Percentiles rank a stretch among this genome's conserved stretches.
Evolutionary conservation across 2,888 invertebrate species (phyloP).

Genomic region (Caenorhabditis sulstoni): DNA sequence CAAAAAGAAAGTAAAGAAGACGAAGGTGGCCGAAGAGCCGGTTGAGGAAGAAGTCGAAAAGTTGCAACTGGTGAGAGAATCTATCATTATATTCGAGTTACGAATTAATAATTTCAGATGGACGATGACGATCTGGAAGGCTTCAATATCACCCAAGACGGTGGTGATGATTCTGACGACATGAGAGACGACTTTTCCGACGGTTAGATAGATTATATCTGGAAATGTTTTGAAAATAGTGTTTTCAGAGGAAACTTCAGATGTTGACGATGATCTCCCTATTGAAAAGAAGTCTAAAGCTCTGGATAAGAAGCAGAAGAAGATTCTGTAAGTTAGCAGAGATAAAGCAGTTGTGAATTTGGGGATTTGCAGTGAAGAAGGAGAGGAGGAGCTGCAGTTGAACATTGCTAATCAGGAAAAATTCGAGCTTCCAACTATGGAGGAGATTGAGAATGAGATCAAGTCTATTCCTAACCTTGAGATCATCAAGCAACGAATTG

Average conservation of each 20-base stretch:
- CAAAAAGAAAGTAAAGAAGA: constrained; percentile 47
- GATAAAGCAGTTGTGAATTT: constrained; percentile 35
- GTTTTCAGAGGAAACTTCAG: constrained; percentile 35
- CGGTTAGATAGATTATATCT: constrained; percentile 1
- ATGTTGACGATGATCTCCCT: constrained; percentile 61
- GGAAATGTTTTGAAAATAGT: neutral
- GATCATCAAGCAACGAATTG: constrained; percentile 75
- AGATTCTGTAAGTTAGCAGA: constrained; percentile 19
- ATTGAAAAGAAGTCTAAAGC: constrained; percentile 70
- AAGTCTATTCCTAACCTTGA: constrained; percentile 72
- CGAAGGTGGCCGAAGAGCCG: constrained; percentile 20
- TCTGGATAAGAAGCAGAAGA: constrained; percentile 60
- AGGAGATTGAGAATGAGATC: constrained; percentile 75
- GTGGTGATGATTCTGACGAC: constrained; percentile 22
- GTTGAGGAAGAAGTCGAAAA: constrained; percentile 29
- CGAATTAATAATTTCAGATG: too few relatives aligned
- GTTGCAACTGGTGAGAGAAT: constrained; percentile 4
- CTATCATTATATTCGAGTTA: neutral
- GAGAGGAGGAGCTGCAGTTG: constrained; percentile 76
- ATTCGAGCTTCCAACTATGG: constrained; percentile 73
- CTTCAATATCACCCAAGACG: constrained; percentile 36
- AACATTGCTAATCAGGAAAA: constrained; percentile 71
- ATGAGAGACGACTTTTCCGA: constrained; percentile 59
- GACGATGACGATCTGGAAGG: constrained; percentile 51
- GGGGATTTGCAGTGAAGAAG: constrained; percentile 51